Evolutionary conservation across 2,113 vertebrate genomes (phyloP), one percentile per base, ranked within the genome.

Genomic region (Protomyctophum bolini): DNA sequence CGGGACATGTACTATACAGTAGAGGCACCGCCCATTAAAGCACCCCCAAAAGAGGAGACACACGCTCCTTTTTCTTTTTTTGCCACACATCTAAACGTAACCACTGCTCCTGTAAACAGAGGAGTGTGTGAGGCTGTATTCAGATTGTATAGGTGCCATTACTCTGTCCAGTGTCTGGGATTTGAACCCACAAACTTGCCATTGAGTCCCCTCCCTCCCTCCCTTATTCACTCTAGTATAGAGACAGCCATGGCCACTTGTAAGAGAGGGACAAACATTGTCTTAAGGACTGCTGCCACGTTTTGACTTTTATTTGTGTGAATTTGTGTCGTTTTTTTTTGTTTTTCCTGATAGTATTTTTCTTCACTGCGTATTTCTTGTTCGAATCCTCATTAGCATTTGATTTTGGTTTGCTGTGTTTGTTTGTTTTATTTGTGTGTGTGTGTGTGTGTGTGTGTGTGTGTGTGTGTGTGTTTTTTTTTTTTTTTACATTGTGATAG

Each of bases 201-300:
- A 50, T 48, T 7, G 63, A 68, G 41, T 61, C 66, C 7, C 6
- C 21, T 21, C 28, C 63, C 49, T 54, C 63, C 33, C 0, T 11
- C 60, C 50, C 9, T 8, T 41, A 21, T 41, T 41, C 49, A 41
- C 68, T 63, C 10, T 52, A 56, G 46, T 70, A 56, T 62, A 2
- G 58, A 68, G 58, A 46, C 51, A 46, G 65, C 70, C 28, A 65
- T 52, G 50, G 12, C 12, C 50, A 52, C 50, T 52, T 52, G 12
- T 12, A 9, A 52, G 12, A 10, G 66, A 46, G 58, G 10, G 6
- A 48, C 67, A 2, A 69, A 63, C 1, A 7, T 52, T 21, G 73
- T 86, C 75, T 85, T 83, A 82, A 86, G 72, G 79, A 81, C 81
- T 80, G 80, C 75, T 84, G 79, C 80, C 81, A 84, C 71, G 81